Base-by-base conservation (phyloP, 2,797 vertebrate species). In the Darevskia mixta region DNA sequence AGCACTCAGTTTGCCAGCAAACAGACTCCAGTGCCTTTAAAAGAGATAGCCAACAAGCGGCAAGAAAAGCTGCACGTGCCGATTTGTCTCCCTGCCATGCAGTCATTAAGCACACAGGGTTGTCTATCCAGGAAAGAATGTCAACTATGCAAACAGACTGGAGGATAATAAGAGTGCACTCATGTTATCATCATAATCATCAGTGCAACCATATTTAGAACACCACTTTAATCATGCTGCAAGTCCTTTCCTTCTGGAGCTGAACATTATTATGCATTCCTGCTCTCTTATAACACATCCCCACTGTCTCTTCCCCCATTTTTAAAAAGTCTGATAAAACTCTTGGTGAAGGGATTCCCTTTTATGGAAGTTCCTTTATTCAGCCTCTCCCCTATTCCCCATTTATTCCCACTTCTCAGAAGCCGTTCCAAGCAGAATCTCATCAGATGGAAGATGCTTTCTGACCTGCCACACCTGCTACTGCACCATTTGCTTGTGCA, bases 371-470 rank as follows among this genome's bases (percentile, higher is more conserved):
- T 82, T 78, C 87, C 43, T 73, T 86, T 77, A 58, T 38, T 88
- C 66, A 88, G 88, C 66, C 55, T 88, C 88, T 92, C 75, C 73
- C 81, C 43, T 80, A 75, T 71, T 88, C 87, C 58, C 82, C 85
- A 83, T 76, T 89, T 82, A 87, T 77, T 49, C 20, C 32, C 71
- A 84, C 61, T 79, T 84, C 78, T 83, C 90, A 87, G 86, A 91
- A 93, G 78, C 83, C 91, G 86, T 29, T 4, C 15, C 9, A 55
- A 87, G 86, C 61, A 89, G 77, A 93, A 87, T 85, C 88, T 90
- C 81, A 83, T 90, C 61, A 82, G 45, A 83, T 35, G 80, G 89
- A 90, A 90, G 71, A 55, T 85, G 2, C 45, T 67, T 35, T 83
- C 90, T 79, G 61, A 90, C 83, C 75, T 15, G n/a, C 72, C 88